A percentile compares a stretch with the other conserved stretches of the same genome.
These are phyloP conservation scores for Eunapius fragilis DNA, from an alignment of 37 sponge, comb jelly and placozoan species.

Conservation along the genomic window DNA sequence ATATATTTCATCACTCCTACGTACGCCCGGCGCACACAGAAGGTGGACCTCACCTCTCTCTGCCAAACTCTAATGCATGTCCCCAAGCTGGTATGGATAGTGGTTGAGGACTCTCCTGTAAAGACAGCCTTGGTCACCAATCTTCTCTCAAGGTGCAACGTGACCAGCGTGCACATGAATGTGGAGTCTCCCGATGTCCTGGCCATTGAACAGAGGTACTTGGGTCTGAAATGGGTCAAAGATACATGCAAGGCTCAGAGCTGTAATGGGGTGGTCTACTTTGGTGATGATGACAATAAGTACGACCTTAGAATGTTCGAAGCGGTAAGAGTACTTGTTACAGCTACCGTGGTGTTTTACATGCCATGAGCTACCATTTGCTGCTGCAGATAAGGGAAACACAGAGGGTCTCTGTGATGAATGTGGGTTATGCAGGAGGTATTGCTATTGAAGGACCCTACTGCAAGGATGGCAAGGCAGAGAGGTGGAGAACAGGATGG, in stretches of 20 bases:
- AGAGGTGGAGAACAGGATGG: slow-evolving; percentile 33
- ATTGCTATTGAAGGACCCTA: slow-evolving; percentile 81
- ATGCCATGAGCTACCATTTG: not conserved
- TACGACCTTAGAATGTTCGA: slow-evolving; percentile 86
- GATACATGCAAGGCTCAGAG: not conserved
- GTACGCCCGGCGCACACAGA: slow-evolving; percentile 91
- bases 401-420: slow-evolving; percentile 78
- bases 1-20: slow-evolving; percentile 97
- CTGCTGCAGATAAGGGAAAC: slow-evolving; percentile 75
- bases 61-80: slow-evolving; percentile 91
- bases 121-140: slow-evolving; percentile 76
- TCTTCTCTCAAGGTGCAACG: slow-evolving; percentile 42
- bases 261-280: slow-evolving; percentile 85
- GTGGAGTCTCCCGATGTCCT: slow-evolving; percentile 14
- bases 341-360: not conserved
- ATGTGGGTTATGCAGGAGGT: slow-evolving; percentile 85
- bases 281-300: slow-evolving; percentile 94
- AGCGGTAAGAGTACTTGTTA: too few relatives aligned
- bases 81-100: slow-evolving; percentile 86
- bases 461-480: slow-evolving; percentile 62
- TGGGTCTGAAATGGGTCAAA: not conserved
- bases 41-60: slow-evolving; percentile 93
- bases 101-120: slow-evolving; percentile 84
- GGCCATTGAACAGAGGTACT: not conserved
- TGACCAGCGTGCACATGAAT: slow-evolving; percentile 35